These are phyloP conservation scores for Onthophagus taurus DNA, from an alignment of 1,140 invertebrate genomes.

Conservation along the genomic window DNA sequence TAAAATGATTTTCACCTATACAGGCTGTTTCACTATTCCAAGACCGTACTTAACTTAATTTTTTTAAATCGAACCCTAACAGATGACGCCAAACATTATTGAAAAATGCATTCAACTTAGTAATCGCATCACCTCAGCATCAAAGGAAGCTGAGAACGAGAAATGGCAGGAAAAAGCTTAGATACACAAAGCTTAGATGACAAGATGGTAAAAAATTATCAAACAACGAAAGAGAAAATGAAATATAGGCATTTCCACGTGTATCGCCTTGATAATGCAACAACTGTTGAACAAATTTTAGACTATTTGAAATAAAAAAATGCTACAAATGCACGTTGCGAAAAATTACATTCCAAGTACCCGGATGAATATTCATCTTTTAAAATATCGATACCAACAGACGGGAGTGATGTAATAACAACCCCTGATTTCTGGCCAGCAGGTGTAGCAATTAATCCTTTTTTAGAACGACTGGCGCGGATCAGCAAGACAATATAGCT, in stretches of 20 bases:
- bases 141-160: no score
- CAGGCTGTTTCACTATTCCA: neutral
- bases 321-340: neutral
- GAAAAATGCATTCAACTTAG: no score
- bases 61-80: no score
- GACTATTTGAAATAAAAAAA: constrained; percentile 1
- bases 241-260: constrained; percentile 2
- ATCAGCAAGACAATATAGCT: no score
- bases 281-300: neutral
- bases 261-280: neutral
- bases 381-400: neutral
- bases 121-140: no score
- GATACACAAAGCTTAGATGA: no score
- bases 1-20: neutral
- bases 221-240: neutral
- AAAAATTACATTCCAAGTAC: constrained; percentile 8
- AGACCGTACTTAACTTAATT: neutral
- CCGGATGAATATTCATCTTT: constrained; percentile 5
- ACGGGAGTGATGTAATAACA: neutral
- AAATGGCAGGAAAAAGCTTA: no score
- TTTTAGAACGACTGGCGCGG: no score
- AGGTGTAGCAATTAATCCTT: constrained; percentile 3
- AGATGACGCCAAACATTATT: no score
- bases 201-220: no score
- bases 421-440: neutral